Evolutionary conservation across 2,797 vertebrate species (phyloP).

Genomic region (Rhinella marina): DNA sequence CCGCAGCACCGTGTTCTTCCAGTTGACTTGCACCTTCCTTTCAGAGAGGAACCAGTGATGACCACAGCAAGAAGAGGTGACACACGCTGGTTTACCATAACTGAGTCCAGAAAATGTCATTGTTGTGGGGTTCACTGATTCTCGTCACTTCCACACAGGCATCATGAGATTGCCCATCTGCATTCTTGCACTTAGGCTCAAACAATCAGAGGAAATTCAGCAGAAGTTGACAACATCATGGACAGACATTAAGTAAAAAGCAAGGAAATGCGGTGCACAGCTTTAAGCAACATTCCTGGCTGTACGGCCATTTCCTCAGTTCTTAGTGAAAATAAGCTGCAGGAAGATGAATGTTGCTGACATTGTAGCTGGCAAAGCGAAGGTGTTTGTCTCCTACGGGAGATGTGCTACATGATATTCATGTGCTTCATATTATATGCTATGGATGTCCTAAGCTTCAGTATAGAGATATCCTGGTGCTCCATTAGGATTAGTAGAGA

Average conservation of each 20-base stretch:
- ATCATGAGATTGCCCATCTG: constrained; percentile 60
- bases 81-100: constrained; percentile 50
- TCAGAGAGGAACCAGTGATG: not conserved
- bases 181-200: constrained; percentile 57
- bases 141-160: constrained; percentile 52
- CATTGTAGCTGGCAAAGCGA: not conserved
- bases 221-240: constrained; percentile 49
- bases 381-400: not conserved
- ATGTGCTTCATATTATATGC: not conserved
- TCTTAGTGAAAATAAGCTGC: constrained; percentile 41
- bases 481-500: not conserved
- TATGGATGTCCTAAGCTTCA: not conserved
- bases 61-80: not conserved
- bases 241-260: constrained; percentile 57
- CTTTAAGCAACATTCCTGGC: constrained; percentile 54
- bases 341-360: constrained; percentile 21
- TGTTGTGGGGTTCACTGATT: constrained; percentile 32
- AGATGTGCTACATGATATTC: not conserved
- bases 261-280: constrained; percentile 51
- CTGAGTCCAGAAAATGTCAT: constrained; percentile 27
- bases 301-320: constrained; percentile 42
- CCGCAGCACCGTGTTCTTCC: constrained; percentile 23
- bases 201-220: constrained; percentile 60
- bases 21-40: constrained; percentile 5
- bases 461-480: not conserved